phyloP scores from a whole-genome alignment of 2,113 vertebrate genomes.

The Ammodytes marinus region DNA sequence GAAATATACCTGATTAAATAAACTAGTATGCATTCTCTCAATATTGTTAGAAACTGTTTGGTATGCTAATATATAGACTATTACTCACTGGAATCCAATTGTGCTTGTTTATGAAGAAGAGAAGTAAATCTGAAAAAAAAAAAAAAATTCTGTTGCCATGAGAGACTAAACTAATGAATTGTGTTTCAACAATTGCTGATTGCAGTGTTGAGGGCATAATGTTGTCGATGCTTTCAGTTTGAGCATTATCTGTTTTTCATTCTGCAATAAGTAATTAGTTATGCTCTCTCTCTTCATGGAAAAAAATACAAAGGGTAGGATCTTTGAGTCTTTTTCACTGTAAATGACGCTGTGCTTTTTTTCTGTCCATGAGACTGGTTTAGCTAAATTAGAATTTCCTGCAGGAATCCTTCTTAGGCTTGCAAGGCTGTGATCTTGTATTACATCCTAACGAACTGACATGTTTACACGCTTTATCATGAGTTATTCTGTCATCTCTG shows the following conservation, averaged over 20 bases:
- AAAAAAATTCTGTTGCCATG: neutral
- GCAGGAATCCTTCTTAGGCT: slow-evolving; percentile 45
- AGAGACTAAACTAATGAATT: slow-evolving; percentile 38
- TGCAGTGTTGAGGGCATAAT: neutral
- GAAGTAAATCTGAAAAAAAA: slow-evolving; percentile 14
- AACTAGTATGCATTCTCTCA: neutral
- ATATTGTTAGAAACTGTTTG: neutral
- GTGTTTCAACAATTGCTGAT: slow-evolving; percentile 9
- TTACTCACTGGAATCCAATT: slow-evolving; percentile 12
- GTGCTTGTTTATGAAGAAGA: slow-evolving; percentile 3
- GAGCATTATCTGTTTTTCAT: neutral
- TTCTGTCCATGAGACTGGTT: slow-evolving; percentile 8
- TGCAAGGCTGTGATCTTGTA: slow-evolving; percentile 62
- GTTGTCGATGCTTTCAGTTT: neutral
- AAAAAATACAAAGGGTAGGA: neutral
- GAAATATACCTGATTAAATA: neutral
- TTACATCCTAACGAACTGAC: slow-evolving; percentile 63
- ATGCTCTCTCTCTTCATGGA: neutral
- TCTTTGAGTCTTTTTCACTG: neutral
- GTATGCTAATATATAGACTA: neutral
- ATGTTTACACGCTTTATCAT: slow-evolving; percentile 60
- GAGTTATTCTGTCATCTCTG: slow-evolving; percentile 60
- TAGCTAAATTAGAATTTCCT: slow-evolving; percentile 27
- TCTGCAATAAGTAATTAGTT: slow-evolving; percentile 22
- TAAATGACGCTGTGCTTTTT: neutral